phyloP scores from a whole-genome alignment of 2,797 vertebrate species.

The Chrosomus eos region DNA sequence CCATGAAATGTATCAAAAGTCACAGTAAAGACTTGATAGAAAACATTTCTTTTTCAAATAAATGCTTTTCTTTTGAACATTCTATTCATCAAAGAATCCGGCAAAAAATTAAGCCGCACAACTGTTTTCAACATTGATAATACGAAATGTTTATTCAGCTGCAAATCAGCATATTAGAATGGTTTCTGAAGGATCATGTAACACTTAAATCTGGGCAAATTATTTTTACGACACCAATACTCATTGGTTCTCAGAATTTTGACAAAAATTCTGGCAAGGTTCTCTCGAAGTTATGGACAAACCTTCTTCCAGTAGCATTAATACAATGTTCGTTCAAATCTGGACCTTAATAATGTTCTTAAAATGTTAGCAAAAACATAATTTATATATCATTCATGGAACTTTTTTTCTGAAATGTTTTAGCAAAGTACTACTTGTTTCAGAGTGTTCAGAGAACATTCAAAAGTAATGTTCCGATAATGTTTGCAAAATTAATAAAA shows the following conservation, averaged over 20 bases:
- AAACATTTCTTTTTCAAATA: not conserved
- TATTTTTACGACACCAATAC: not conserved
- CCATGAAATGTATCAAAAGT: too few species aligned
- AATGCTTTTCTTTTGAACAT: too few species aligned
- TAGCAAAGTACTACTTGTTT: not conserved
- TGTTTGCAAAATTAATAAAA: not conserved
- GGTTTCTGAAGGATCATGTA: not conserved
- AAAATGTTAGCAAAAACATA: not conserved
- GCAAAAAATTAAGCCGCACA: not conserved
- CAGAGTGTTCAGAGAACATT: not conserved
- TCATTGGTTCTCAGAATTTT: not conserved
- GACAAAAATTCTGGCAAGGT: not conserved
- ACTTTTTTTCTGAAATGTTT: not conserved
- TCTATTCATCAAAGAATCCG: too few species aligned
- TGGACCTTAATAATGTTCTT: not conserved
- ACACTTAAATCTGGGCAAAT: not conserved
- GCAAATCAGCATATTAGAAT: not conserved
- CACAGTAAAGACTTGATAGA: too few species aligned
- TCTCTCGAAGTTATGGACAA: not conserved
- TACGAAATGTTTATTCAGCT: not conserved
- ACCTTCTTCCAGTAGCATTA: not conserved
- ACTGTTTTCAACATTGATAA: not conserved
- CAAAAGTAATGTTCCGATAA: not conserved
- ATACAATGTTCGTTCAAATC: not conserved
- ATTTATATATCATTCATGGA: not conserved